These are phyloP conservation scores for Ataeniobius toweri DNA, from an alignment of 2,797 vertebrate genomes.

Conservation along the genomic window DNA sequence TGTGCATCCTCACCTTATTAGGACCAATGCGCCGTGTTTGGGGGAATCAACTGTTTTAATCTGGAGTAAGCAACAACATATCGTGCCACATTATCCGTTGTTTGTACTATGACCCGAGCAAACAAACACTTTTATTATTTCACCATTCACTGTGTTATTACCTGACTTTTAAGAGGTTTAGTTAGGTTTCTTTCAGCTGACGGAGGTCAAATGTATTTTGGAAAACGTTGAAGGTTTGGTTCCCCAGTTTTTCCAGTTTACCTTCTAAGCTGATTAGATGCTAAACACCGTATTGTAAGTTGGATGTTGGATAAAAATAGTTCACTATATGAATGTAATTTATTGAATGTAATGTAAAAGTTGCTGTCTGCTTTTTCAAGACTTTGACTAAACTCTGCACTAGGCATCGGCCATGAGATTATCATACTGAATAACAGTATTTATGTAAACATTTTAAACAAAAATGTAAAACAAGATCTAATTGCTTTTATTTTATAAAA, in stretches of 20 bases:
- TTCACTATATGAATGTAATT: no score
- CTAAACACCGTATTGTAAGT: background rate
- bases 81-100: background rate
- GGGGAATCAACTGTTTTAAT: background rate
- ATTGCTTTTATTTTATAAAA: no score
- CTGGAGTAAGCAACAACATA: background rate
- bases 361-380: background rate
- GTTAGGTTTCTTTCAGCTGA: background rate
- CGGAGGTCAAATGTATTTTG: background rate
- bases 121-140: background rate
- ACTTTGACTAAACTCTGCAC: background rate
- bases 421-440: background rate
- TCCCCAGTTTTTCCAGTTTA: background rate
- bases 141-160: no score
- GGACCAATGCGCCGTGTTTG: background rate
- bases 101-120: background rate
- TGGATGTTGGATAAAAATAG: no score
- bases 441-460: background rate
- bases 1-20: background rate
- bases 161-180: background rate
- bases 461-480: background rate
- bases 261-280: background rate
- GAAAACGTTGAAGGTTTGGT: background rate
- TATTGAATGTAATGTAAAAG: slow-evolving; percentile 3
- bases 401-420: background rate